Percentiles rank a stretch among this genome's conserved stretches.
Evolutionary conservation across 2,888 invertebrate species (phyloP).

Genomic region (Notodonta dromedarius): DNA sequence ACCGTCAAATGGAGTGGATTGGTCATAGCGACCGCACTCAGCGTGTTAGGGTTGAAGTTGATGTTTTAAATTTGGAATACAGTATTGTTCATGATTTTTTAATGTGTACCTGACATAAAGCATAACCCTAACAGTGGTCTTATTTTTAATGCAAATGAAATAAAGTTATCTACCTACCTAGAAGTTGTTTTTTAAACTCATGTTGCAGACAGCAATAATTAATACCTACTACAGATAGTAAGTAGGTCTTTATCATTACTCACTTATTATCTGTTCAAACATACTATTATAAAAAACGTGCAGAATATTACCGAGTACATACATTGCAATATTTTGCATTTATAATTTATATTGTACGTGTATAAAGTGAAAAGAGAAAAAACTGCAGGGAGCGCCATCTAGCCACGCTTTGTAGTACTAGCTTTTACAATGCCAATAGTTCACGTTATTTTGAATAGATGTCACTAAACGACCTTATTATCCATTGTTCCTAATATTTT

Average conservation of each 20-base stretch:
- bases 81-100: background rate
- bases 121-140: background rate
- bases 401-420: rapidly evolving
- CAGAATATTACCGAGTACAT: no score
- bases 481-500: no score
- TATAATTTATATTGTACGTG: no score
- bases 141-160: background rate
- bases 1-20: background rate
- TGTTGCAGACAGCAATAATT: no score
- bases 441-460: background rate
- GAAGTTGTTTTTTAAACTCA: no score
- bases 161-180: background rate
- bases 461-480: background rate
- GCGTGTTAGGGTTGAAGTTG: conserved; percentile 9
- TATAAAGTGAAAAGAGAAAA: no score
- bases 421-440: background rate
- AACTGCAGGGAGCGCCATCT: conserved; percentile 24
- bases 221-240: no score
- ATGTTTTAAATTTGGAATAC: background rate
- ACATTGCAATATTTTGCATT: no score
- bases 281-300: no score
- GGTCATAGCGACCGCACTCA: background rate
- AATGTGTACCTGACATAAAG: background rate
- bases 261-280: no score
- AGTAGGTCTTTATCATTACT: no score